Percentiles rank a stretch among this genome's conserved stretches.
Conservation (phyloP, 2,888 invertebrate species). For the Pristionchus arcanus region DNA sequence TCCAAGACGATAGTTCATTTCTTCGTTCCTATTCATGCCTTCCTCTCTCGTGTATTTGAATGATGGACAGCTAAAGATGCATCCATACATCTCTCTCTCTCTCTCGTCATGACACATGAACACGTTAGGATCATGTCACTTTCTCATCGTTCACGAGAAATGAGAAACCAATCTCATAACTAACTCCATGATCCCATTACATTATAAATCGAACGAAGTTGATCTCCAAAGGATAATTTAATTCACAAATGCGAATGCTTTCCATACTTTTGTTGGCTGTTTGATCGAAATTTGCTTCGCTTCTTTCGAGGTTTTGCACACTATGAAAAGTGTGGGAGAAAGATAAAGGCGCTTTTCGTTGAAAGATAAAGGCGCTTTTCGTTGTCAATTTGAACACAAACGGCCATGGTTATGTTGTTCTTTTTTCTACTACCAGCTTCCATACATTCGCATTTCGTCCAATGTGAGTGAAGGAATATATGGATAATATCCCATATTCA, state of each 20-base stretch:
- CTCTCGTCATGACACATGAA: background rate
- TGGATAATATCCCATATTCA: background rate
- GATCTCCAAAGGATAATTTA: background rate
- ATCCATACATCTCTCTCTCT: conserved; percentile 6
- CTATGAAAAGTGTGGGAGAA: background rate
- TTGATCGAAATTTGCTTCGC: background rate
- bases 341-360: background rate
- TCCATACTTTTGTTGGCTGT: no score
- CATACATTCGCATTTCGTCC: background rate
- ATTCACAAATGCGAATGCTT: no score
- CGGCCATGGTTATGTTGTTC: background rate
- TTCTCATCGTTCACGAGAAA: background rate
- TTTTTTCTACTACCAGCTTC: background rate
- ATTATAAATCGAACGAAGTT: background rate
- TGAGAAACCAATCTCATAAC: background rate
- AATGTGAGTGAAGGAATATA: background rate
- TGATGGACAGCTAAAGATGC: conserved; percentile 3
- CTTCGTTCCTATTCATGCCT: background rate
- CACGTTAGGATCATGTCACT: background rate
- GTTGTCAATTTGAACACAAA: background rate
- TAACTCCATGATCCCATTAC: background rate
- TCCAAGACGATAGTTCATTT: background rate
- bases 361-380: background rate
- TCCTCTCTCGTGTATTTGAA: background rate
- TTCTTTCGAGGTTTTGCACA: background rate